phyloP scores from a whole-genome alignment of 2,888 invertebrate genomes.

The Nephrotoma guestfalica region DNA sequence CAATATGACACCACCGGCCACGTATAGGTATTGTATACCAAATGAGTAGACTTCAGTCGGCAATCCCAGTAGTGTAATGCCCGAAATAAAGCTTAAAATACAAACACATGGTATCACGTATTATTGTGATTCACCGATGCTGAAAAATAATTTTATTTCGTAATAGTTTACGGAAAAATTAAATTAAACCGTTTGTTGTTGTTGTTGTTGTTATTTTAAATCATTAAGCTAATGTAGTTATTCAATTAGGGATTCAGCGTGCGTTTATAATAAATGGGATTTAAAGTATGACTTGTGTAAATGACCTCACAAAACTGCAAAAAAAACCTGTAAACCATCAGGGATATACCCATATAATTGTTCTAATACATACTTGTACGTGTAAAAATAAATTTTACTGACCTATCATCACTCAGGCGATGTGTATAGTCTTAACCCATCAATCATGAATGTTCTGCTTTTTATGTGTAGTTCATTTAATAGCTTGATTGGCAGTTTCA shows the following conservation, averaged over 20 bases:
- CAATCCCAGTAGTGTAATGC: slow-evolving; percentile 61
- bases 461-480: no score
- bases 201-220: neutral
- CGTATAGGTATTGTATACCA: slow-evolving; percentile 61
- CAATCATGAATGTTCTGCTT: no score
- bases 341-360: no score
- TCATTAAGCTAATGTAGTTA: neutral
- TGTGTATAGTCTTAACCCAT: no score
- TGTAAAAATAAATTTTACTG: no score
- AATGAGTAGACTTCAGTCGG: slow-evolving; percentile 71
- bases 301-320: no score
- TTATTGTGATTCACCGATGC: neutral
- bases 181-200: neutral
- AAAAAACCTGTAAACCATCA: no score
- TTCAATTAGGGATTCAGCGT: neutral
- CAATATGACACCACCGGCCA: slow-evolving; percentile 43
- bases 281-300: neutral
- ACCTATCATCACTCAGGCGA: no score
- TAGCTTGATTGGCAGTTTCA: no score
- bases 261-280: neutral
- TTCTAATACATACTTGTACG: no score
- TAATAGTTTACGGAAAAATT: neutral
- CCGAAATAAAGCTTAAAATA: slow-evolving; percentile 50
- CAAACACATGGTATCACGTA: neutral
- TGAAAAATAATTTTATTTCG: neutral